Evolutionary conservation across 2,888 invertebrate genomes (phyloP), one percentile per base, ranked within the genome.

Genomic region (Callimorpha dominula): DNA sequence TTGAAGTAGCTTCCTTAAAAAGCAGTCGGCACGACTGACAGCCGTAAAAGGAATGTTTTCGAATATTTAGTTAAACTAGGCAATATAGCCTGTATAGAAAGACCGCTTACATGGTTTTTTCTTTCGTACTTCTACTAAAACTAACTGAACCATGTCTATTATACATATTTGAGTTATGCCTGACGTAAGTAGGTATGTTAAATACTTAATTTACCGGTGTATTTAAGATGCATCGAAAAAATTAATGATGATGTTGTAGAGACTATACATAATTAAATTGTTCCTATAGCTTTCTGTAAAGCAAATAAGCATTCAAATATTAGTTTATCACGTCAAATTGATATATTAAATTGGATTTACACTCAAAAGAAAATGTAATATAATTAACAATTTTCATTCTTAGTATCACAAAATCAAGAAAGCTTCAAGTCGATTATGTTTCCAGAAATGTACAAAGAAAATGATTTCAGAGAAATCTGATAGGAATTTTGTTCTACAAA

Each of bases 11-110:
- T 70, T 73, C 82, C 78, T 42, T 77, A 84, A 54, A 82, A 70
- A 84, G 82, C 42, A 66, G 70, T 72, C 77, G 81, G 75, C 80
- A 81, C 81, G 78, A 84, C 76, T 83, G 72, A 70, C 46, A n/a
- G 71, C 83, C 78, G 65, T 76, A 80, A 82, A 85, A 79, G 85
- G 85, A 54, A 78, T 72, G 72, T 68, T 75, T 68, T 78, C 78
- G 77, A 84, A 80, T 82, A 78, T 85, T 81, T 80, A 80, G 85
- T 81, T 84, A 83, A 75, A 81, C 85, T 78, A 83, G 80, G 79
- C 70, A 81, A 71, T 71, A 54, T 74, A 75, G 73, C 63, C 74
- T 73, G 43, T 20, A 66, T 73, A 75, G 80, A 79, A 76, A 86
- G 75, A 78, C 68, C 69, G 60, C 60, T 65, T 66, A 17, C 52